Percentiles rank a stretch among this genome's conserved stretches.
These are phyloP conservation scores for Chrysoperla carnea DNA, from an alignment of 1,140 invertebrate species.

Conservation along the genomic window DNA sequence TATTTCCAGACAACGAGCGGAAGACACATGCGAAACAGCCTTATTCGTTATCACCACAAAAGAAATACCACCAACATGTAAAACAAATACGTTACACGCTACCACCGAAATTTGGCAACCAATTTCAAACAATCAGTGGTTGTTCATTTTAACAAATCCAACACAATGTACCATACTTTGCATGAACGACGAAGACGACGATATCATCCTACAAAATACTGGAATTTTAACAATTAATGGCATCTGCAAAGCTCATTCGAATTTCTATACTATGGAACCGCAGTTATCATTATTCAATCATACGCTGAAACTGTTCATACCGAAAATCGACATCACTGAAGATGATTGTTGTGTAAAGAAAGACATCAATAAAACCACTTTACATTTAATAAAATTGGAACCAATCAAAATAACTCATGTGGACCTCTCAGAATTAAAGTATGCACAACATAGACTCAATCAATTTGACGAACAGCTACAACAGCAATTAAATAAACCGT, in stretches of 20 bases:
- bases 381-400: not conserved
- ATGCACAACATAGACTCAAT: not conserved
- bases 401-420: not conserved
- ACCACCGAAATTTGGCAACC: conserved; percentile 1
- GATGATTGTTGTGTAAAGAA: not conserved
- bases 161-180: not conserved
- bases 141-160: not conserved
- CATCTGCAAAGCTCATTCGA: conserved; percentile 1
- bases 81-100: not conserved
- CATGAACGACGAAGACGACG: not conserved
- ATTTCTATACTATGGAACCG: not conserved
- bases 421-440: not conserved
- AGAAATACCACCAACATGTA: not conserved
- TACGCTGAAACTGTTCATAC: not conserved
- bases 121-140: no score
- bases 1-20: not conserved
- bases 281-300: not conserved
- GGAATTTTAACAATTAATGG: not conserved
- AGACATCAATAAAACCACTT: not conserved
- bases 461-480: no score
- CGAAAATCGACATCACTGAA: not conserved
- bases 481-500: no score
- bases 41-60: not conserved
- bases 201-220: not conserved
- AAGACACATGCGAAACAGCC: not conserved